Percentiles rank a stretch among this genome's conserved stretches.
phyloP scores from a whole-genome alignment of 2,797 vertebrate genomes.

The Pangasius sanitwongsei region DNA sequence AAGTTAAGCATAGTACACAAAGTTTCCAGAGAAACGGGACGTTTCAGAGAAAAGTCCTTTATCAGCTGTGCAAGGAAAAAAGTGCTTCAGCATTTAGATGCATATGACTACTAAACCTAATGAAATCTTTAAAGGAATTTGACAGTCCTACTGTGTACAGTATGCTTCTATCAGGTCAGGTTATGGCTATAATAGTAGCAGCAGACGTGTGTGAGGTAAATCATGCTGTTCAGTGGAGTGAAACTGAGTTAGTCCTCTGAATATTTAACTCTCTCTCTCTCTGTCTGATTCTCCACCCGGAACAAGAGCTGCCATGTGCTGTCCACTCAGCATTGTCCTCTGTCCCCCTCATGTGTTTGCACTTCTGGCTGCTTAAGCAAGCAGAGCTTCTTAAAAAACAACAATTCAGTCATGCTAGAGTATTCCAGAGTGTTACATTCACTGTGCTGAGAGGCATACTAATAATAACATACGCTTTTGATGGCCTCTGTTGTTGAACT shows the following conservation, averaged over 20 bases:
- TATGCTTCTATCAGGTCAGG: slow-evolving; percentile 12
- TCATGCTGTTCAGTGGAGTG: slow-evolving; percentile 69
- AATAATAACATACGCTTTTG: not conserved
- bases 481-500: slow-evolving; percentile 19
- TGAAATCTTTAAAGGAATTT: slow-evolving; percentile 19
- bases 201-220: slow-evolving; percentile 60
- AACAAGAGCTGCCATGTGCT: slow-evolving; percentile 21
- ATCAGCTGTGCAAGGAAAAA: not conserved
- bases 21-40: not conserved
- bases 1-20: not conserved
- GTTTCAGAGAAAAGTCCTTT: not conserved
- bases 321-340: slow-evolving; percentile 30
- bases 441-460: slow-evolving; percentile 8
- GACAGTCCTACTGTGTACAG: slow-evolving; percentile 41
- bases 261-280: slow-evolving; percentile 70
- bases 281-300: slow-evolving; percentile 17
- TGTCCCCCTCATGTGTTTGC: slow-evolving; percentile 5
- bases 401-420: not conserved
- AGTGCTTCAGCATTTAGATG: not conserved
- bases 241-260: slow-evolving; percentile 68
- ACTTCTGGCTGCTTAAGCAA: slow-evolving; percentile 28
- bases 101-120: not conserved
- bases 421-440: not conserved
- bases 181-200: slow-evolving; percentile 23
- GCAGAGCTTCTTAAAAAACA: slow-evolving; percentile 22